Evolutionary conservation across 2,113 vertebrate genomes (phyloP).

Genomic region (Passer domesticus): DNA sequence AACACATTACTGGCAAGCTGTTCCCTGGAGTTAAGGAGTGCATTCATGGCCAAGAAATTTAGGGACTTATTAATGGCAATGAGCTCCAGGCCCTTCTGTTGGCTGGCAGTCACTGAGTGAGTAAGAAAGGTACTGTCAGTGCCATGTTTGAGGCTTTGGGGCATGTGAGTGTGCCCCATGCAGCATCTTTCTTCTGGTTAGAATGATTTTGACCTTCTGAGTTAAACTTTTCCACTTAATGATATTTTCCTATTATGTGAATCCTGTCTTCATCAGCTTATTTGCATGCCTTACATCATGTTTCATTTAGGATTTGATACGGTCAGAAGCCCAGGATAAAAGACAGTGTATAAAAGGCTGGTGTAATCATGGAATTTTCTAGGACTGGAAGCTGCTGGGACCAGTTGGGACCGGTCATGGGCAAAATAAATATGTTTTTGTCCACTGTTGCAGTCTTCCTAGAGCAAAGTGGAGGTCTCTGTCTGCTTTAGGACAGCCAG

Average conservation of each 20-base stretch:
- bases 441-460: slow-evolving; percentile 70
- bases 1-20: not conserved
- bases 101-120: not conserved
- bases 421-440: slow-evolving; percentile 70
- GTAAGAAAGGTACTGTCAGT: rapidly evolving
- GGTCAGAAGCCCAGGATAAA: not conserved
- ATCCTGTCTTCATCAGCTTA: slow-evolving; percentile 12
- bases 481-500: slow-evolving; percentile 69
- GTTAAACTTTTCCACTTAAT: slow-evolving; percentile 2
- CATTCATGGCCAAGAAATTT: not conserved
- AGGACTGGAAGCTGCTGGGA: slow-evolving; percentile 71
- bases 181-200: not conserved
- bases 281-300: slow-evolving; percentile 20
- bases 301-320: slow-evolving; percentile 43
- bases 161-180: not conserved
- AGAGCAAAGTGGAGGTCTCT: slow-evolving; percentile 78
- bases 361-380: not conserved
- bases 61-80: not conserved
- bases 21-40: not conserved
- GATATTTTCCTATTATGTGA: slow-evolving; percentile 16
- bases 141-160: rapidly evolving
- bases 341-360: not conserved
- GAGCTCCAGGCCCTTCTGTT: not conserved
- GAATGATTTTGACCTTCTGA: slow-evolving; percentile 31
- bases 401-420: not conserved